These are phyloP conservation scores for Pachyseris speciosa DNA, from an alignment of 64 coral and sea anemone species.

Conservation along the genomic window DNA sequence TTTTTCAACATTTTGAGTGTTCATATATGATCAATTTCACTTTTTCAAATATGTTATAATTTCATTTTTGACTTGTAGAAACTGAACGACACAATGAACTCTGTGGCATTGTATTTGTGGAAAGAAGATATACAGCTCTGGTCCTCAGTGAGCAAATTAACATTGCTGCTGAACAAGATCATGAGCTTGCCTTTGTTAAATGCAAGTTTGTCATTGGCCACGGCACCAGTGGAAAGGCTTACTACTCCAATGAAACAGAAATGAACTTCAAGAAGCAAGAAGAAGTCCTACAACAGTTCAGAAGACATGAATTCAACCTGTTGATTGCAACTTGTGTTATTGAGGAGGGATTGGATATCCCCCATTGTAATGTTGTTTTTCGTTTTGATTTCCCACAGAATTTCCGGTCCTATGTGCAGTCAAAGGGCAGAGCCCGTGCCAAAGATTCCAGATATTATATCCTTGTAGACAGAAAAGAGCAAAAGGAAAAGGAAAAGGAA, in stretches of 20 bases:
- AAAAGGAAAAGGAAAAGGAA: constrained; percentile 22
- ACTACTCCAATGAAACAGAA: constrained; percentile 63
- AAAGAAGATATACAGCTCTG: constrained; percentile 73
- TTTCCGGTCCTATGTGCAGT: constrained; percentile 94
- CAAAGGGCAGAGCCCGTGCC: constrained; percentile 86
- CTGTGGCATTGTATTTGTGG: constrained; percentile 94
- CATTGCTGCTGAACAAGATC: constrained; percentile 37
- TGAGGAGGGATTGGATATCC: constrained; percentile 97
- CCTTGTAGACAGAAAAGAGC: constrained; percentile 40
- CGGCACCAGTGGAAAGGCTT: constrained; percentile 40
- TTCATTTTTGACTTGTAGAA: background rate
- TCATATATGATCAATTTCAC: too few species aligned
- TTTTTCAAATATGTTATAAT: too few species aligned
- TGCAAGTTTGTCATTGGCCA: constrained; percentile 87
- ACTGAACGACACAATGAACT: constrained; percentile 34
- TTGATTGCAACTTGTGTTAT: constrained; percentile 93
- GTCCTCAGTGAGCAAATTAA: constrained; percentile 87
- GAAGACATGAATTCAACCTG: constrained; percentile 84
- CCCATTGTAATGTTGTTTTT: constrained; percentile 92
- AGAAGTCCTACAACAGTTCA: constrained; percentile 71
- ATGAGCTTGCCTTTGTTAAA: constrained; percentile 51
- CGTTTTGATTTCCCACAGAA: constrained; percentile 93
- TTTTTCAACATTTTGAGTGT: too few species aligned
- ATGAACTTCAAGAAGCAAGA: constrained; percentile 95
- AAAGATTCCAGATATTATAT: constrained; percentile 80